Evolutionary conservation across 2,797 vertebrate genomes (phyloP).

Genomic region (Vultur gryphus): DNA sequence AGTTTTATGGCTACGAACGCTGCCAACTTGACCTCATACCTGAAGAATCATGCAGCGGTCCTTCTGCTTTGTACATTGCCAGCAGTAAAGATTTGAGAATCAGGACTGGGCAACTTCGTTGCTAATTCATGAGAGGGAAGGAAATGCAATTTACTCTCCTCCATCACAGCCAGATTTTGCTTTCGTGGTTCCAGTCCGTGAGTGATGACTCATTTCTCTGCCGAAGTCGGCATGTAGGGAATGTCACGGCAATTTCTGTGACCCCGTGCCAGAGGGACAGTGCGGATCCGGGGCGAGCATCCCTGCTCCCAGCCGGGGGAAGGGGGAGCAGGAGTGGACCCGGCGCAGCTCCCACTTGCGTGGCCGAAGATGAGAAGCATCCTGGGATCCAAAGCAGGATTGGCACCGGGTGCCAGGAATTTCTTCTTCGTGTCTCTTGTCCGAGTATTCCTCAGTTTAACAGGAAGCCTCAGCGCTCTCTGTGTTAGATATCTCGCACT

Average conservation of each 20-base stretch:
- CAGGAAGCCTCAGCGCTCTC: not conserved
- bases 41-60: not conserved
- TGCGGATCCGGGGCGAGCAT: accelerated
- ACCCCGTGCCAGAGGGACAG: not conserved
- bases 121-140: not conserved
- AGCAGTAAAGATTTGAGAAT: not conserved
- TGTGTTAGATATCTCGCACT: accelerated
- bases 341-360: accelerated
- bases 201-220: not conserved
- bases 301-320: not conserved
- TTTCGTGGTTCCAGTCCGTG: accelerated
- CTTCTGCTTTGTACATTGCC: not conserved
- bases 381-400: not conserved
- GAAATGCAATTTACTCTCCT: not conserved
- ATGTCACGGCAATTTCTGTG: not conserved
- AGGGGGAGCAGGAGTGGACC: too few species aligned
- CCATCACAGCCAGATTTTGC: not conserved
- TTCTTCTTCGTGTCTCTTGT: not conserved
- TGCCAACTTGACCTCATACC: not conserved
- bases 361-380: accelerated
- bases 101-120: not conserved
- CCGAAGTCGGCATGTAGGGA: not conserved
- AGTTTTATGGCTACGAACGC: not conserved
- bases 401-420: not conserved
- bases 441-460: too few species aligned